Conservation (phyloP, 2,797 vertebrate species). For the Nannoperca obscura region DNA sequence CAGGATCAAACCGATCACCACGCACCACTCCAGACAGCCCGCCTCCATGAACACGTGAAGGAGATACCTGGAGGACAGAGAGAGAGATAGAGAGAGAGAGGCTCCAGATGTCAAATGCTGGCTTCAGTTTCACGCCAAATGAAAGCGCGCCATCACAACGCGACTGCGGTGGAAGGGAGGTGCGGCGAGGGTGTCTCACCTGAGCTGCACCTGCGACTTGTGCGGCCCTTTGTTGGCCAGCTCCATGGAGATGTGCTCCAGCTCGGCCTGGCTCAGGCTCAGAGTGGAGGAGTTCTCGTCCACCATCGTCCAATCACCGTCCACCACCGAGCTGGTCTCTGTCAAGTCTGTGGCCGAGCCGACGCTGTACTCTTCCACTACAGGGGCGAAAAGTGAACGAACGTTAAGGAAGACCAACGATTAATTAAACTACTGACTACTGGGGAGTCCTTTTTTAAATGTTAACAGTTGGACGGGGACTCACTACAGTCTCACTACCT, state of each 20-base stretch:
- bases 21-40: conserved; percentile 97
- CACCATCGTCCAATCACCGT: conserved; percentile 98
- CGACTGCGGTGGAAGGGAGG: background rate
- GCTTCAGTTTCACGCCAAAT: background rate
- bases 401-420: background rate
- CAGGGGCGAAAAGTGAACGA: background rate
- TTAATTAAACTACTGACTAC: no score
- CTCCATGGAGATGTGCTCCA: conserved; percentile 98
- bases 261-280: conserved; percentile 94
- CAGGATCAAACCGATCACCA: conserved; percentile 95
- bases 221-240: conserved; percentile 97
- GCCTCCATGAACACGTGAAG: conserved; percentile 98
- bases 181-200: conserved; percentile 80
- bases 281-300: conserved; percentile 95
- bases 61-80: conserved; percentile 89
- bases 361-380: conserved; percentile 97
- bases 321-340: conserved; percentile 97
- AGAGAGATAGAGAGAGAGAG: background rate
- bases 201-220: conserved; percentile 96
- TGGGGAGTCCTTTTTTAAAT: background rate
- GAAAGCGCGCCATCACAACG: background rate
- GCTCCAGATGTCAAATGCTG: background rate
- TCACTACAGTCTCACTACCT: conserved; percentile 80
- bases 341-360: conserved; percentile 98
- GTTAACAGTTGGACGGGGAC: background rate